Evolutionary conservation across 2,797 vertebrate genomes (phyloP).

Genomic region (Buceros bicornis): DNA sequence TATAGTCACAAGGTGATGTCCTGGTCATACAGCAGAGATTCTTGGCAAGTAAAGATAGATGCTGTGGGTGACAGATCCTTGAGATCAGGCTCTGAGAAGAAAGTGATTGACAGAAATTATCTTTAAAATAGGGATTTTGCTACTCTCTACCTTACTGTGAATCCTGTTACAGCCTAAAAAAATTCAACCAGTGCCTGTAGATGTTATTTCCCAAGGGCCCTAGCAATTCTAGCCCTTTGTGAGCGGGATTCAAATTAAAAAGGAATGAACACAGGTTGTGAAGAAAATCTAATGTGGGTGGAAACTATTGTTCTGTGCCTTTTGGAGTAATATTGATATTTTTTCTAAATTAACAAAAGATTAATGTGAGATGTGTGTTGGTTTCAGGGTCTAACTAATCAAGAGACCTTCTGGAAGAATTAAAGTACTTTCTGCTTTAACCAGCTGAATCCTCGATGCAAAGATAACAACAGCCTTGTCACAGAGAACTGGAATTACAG

Average conservation of each 20-base stretch:
- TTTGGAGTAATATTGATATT: background rate
- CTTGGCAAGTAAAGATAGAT: background rate
- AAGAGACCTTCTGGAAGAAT: background rate
- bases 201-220: slow-evolving; percentile 3
- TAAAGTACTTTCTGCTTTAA: background rate
- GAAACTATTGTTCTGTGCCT: background rate
- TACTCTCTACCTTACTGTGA: background rate
- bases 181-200: background rate
- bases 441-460: background rate
- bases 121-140: background rate
- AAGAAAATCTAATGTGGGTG: background rate
- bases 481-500: background rate
- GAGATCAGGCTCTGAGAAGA: background rate
- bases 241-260: background rate
- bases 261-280: background rate
- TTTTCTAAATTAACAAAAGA: slow-evolving; percentile 1
- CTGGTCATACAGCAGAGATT: background rate
- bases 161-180: background rate
- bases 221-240: background rate
- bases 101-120: background rate
- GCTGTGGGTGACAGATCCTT: background rate
- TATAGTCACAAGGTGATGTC: background rate
- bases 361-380: background rate
- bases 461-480: background rate
- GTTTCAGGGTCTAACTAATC: background rate